phyloP scores from a whole-genome alignment of 2,888 invertebrate species.

The Latheticus oryzae region DNA sequence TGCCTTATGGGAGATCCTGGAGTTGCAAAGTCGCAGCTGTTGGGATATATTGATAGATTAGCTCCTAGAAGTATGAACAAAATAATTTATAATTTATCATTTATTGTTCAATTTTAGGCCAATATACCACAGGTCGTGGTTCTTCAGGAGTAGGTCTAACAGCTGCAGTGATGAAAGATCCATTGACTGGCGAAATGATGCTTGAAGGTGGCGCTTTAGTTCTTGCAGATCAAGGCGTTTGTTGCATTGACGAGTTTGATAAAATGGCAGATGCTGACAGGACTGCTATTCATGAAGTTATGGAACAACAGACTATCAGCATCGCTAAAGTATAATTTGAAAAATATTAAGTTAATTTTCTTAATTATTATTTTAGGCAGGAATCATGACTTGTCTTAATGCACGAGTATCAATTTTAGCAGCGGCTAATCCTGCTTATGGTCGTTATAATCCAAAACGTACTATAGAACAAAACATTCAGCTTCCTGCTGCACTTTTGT shows the following conservation, averaged over 20 bases:
- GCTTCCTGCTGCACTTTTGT: slow-evolving; percentile 95
- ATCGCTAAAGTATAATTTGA: slow-evolving; percentile 79
- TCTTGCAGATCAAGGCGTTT: slow-evolving; percentile 95
- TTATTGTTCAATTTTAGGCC: slow-evolving; percentile 68
- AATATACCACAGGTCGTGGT: slow-evolving; percentile 96
- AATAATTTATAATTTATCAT: not conserved
- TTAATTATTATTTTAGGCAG: slow-evolving; percentile 74
- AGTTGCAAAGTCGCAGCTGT: slow-evolving; percentile 97
- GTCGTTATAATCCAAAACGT: slow-evolving; percentile 95
- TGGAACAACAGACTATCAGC: slow-evolving; percentile 99
- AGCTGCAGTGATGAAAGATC: slow-evolving; percentile 98
- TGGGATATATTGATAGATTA: slow-evolving; percentile 93
- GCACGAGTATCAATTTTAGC: slow-evolving; percentile 97
- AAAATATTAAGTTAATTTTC: too few species aligned
- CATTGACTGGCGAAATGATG: slow-evolving; percentile 96
- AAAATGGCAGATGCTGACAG: slow-evolving; percentile 98
- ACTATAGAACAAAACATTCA: slow-evolving; percentile 98
- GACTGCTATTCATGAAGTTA: slow-evolving; percentile 97
- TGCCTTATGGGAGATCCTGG: slow-evolving; percentile 99
- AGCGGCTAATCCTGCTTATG: slow-evolving; percentile 99
- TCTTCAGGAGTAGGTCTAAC: slow-evolving; percentile 99
- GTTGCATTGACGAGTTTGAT: slow-evolving; percentile 99
- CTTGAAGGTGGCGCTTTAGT: slow-evolving; percentile 97
- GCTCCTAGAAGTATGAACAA: slow-evolving; percentile 81
- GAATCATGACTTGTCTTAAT: slow-evolving; percentile 98